phyloP scores from a whole-genome alignment of 1,140 invertebrate genomes.

The Battus philenor region DNA sequence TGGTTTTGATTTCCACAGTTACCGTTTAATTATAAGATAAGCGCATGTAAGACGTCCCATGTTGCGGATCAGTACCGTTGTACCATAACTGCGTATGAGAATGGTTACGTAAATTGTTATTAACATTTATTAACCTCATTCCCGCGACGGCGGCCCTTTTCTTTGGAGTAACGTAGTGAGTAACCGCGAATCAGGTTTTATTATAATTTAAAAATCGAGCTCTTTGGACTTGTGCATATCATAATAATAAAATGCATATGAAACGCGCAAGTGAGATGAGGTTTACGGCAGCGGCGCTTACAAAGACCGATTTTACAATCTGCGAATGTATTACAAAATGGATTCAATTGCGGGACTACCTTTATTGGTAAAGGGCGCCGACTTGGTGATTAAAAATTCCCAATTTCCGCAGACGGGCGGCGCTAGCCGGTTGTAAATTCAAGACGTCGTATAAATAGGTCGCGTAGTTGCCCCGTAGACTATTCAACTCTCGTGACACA shows the following conservation, averaged over 20 bases:
- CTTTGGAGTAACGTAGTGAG: constrained; percentile 3
- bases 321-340: constrained; percentile 43
- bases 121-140: no score
- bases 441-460: constrained; percentile 59
- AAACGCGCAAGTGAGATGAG: constrained; percentile 30
- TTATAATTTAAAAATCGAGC: constrained; percentile 10
- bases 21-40: no score
- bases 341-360: constrained; percentile 35
- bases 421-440: constrained; percentile 53
- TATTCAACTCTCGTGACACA: constrained; percentile 35
- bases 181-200: constrained; percentile 4
- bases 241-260: constrained; percentile 11
- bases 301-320: constrained; percentile 53
- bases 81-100: no score
- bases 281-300: constrained; percentile 46
- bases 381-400: constrained; percentile 55
- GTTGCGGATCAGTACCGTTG: no score
- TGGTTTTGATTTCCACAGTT: no score
- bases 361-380: constrained; percentile 49
- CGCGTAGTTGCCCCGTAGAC: constrained; percentile 52
- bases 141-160: not conserved
- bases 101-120: no score
- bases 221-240: constrained; percentile 1
- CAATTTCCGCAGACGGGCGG: constrained; percentile 47
- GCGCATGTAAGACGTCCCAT: no score